These are phyloP conservation scores for Drosophila insularis DNA, from an alignment of 1,140 invertebrate species.

Conservation along the genomic window DNA sequence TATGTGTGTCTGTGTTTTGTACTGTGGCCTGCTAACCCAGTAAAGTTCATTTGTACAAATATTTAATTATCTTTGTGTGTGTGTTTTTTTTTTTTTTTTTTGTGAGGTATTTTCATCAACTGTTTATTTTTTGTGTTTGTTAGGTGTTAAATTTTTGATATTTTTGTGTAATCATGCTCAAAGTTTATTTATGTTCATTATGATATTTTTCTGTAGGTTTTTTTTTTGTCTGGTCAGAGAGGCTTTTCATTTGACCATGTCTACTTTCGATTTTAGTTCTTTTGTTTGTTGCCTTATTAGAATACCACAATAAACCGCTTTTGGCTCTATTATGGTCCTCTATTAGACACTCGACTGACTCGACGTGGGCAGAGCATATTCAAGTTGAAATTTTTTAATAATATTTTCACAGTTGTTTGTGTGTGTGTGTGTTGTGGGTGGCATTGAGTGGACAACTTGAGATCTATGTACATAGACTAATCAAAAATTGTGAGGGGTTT, in stretches of 20 bases:
- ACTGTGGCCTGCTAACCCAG: constrained; percentile 59
- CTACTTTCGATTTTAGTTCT: constrained; percentile 67
- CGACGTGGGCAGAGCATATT: constrained; percentile 19
- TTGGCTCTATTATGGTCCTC: constrained; percentile 12
- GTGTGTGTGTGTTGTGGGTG: constrained; percentile 40
- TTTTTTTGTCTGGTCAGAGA: constrained; percentile 33
- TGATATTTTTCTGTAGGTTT: not conserved
- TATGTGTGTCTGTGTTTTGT: constrained; percentile 2
- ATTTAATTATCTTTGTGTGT: constrained; percentile 63
- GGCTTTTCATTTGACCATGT: constrained; percentile 42
- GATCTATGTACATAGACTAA: constrained; percentile 3
- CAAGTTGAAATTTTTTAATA: constrained; percentile 10
- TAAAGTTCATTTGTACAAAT: constrained; percentile 75
- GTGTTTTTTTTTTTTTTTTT: constrained; percentile 3
- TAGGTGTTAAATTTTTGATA: constrained; percentile 18
- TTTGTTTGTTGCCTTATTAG: constrained; percentile 48
- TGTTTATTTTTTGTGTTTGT: constrained; percentile 25
- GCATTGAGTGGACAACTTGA: constrained; percentile 6
- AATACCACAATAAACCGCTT: constrained; percentile 16
- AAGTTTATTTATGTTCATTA: constrained; percentile 59
- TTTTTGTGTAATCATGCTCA: constrained; percentile 58
- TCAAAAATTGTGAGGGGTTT: not conserved
- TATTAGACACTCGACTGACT: constrained; percentile 20
- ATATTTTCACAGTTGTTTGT: constrained; percentile 20
- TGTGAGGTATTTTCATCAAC: constrained; percentile 39